These are phyloP conservation scores for Mylabris phalerata DNA, from an alignment of 1,140 invertebrate species.

Conservation along the genomic window DNA sequence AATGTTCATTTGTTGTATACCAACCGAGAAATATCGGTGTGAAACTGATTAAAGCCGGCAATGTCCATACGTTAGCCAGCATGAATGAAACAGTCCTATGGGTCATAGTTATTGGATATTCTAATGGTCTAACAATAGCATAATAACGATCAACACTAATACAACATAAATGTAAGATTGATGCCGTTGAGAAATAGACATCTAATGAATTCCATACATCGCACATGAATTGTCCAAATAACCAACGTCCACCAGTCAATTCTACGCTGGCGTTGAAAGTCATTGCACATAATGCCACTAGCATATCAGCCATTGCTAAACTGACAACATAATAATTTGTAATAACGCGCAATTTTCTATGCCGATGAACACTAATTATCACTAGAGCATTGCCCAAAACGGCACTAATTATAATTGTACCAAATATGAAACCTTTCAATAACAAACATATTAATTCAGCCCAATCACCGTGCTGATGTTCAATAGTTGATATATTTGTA, in stretches of 20 bases:
- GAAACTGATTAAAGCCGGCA: constrained; percentile 88
- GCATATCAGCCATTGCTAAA: constrained; percentile 82
- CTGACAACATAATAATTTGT: constrained; percentile 96
- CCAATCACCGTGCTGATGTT: constrained; percentile 42
- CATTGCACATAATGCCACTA: constrained; percentile 89
- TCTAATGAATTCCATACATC: constrained; percentile 93
- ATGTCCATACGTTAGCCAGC: constrained; percentile 81
- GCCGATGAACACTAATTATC: constrained; percentile 68
- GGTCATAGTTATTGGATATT: constrained; percentile 85
- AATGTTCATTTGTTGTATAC: constrained; percentile 79
- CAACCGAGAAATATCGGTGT: constrained; percentile 91
- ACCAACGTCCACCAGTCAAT: constrained; percentile 69
- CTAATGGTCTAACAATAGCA: constrained; percentile 80
- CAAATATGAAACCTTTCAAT: constrained; percentile 68
- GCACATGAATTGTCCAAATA: constrained; percentile 84
- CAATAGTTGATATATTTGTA: constrained; percentile 35
- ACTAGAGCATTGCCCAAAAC: constrained; percentile 82
- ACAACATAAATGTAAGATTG: constrained; percentile 89
- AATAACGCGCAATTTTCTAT: constrained; percentile 70
- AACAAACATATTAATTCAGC: constrained; percentile 51
- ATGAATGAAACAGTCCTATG: constrained; percentile 72
- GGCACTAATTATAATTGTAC: constrained; percentile 76
- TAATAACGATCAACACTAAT: constrained; percentile 91
- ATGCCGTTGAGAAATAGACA: constrained; percentile 92
- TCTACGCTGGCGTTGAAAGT: constrained; percentile 91